These are phyloP conservation scores for Picus viridis DNA, from an alignment of 2,797 vertebrate genomes.

Conservation along the genomic window DNA sequence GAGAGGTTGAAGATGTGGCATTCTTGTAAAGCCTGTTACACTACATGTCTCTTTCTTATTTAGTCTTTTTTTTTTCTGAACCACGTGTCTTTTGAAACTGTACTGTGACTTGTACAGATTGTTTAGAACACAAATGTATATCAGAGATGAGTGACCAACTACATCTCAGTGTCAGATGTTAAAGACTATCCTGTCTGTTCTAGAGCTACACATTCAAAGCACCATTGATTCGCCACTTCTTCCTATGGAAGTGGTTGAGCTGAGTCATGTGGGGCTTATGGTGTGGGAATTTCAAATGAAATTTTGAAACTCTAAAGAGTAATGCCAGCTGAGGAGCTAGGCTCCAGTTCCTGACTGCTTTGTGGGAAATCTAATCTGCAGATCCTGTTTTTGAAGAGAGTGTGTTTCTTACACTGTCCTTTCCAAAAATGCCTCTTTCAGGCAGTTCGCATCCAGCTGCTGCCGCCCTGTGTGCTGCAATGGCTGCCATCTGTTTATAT, in stretches of 20 bases:
- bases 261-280: background rate
- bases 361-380: background rate
- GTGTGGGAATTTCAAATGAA: slow-evolving; percentile 28
- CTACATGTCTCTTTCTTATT: background rate
- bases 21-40: background rate
- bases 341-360: background rate
- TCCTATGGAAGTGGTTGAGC: slow-evolving; percentile 29
- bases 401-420: background rate
- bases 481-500: slow-evolving; percentile 30
- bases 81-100: background rate
- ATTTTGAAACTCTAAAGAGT: background rate
- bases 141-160: background rate
- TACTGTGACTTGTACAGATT: background rate
- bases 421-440: background rate
- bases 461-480: slow-evolving; percentile 25
- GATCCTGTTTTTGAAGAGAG: background rate
- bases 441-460: slow-evolving; percentile 44
- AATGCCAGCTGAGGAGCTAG: slow-evolving; percentile 15
- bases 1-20: background rate
- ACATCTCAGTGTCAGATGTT: background rate
- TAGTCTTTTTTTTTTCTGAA: background rate
- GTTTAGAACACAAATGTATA: background rate
- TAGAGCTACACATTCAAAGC: background rate
- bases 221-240: slow-evolving; percentile 18
- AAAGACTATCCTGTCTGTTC: background rate